Base-by-base conservation (phyloP, 2,888 invertebrate genomes). In the Cephus nigrinus region DNA sequence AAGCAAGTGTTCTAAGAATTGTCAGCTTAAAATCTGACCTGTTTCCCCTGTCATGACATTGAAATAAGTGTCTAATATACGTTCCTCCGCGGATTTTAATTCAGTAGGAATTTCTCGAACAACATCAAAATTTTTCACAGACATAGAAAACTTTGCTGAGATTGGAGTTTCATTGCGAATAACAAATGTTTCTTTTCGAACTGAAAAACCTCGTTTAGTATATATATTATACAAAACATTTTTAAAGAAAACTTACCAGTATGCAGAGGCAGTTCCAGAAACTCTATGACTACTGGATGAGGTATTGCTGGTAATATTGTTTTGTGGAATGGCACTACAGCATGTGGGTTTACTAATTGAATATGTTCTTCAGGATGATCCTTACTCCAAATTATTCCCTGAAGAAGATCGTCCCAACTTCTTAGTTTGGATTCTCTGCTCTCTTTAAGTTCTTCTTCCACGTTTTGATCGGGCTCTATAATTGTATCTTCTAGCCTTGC, bases 121-220 rank as follows among this genome's bases (percentile, higher is more conserved):
- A 23, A 9, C 23, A 55, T 23, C 9, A 55, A 88, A 92, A 78
- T 91, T 91, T n/a, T 86, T 86, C 9, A 87, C 78, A 69, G 83
- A 83, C 2, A 90, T 79, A 4, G 32, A 77, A 73, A 89, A 87
- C 9, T 40, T 68, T 1, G 83, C 82, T 31, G 78, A 34, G 40
- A 92, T 85, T 3, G 92, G 90, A 1, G 92, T 92, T 31, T 91
- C 80, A 82, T 92, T 92, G 82, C 90, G 88, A 33, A 92, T 86
- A 76, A 87, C 87, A 71, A 92, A 87, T 0, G 88, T 90, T 73
- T 89, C 84, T 78, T 86, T 90, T 15, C 81, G 78, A 32, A 86
- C 92, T 91, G 75, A 80, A 90, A 88, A 81, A 72, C 1, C 35
- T 32, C n/a, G 23, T 40, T 69, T 69, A 2, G 32, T 68, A 30